A percentile compares a stretch with the other conserved stretches of the same genome.
phyloP scores from a whole-genome alignment of 2,888 invertebrate genomes.

The Cybosia mesomella region DNA sequence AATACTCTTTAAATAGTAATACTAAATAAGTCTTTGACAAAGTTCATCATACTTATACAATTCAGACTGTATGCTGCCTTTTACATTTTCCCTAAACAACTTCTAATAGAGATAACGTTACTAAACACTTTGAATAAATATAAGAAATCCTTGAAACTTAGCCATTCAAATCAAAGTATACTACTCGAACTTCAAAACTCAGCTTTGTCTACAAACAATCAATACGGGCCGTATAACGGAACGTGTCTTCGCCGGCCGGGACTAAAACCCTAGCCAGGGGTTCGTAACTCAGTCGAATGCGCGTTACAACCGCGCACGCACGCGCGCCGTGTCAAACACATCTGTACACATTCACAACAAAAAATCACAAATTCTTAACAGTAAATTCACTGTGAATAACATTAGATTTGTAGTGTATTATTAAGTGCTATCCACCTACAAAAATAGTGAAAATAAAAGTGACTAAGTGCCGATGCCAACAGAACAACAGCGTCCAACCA shows the following conservation, averaged over 20 bases:
- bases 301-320: slow-evolving; percentile 64
- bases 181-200: not conserved
- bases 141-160: slow-evolving; percentile 1
- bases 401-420: slow-evolving; percentile 59
- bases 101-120: not conserved
- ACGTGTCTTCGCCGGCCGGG: slow-evolving; percentile 77
- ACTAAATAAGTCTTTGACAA: no score
- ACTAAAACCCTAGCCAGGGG: slow-evolving; percentile 79
- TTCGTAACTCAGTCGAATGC: slow-evolving; percentile 73
- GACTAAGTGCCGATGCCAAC: slow-evolving; percentile 51
- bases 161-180: not conserved
- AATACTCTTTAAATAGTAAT: no score
- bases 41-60: not conserved
- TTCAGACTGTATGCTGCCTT: not conserved
- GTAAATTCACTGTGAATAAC: slow-evolving; percentile 57
- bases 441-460: slow-evolving; percentile 38
- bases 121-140: not conserved
- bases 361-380: slow-evolving; percentile 69
- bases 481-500: slow-evolving; percentile 67
- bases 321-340: slow-evolving; percentile 53
- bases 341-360: slow-evolving; percentile 68
- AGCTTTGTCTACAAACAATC: slow-evolving; percentile 35
- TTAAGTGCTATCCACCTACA: slow-evolving; percentile 47
- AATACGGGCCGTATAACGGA: slow-evolving; percentile 68
- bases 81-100: not conserved